These are phyloP conservation scores for Neoseiulus cucumeris DNA, from an alignment of 1,140 invertebrate genomes.

Conservation along the genomic window DNA sequence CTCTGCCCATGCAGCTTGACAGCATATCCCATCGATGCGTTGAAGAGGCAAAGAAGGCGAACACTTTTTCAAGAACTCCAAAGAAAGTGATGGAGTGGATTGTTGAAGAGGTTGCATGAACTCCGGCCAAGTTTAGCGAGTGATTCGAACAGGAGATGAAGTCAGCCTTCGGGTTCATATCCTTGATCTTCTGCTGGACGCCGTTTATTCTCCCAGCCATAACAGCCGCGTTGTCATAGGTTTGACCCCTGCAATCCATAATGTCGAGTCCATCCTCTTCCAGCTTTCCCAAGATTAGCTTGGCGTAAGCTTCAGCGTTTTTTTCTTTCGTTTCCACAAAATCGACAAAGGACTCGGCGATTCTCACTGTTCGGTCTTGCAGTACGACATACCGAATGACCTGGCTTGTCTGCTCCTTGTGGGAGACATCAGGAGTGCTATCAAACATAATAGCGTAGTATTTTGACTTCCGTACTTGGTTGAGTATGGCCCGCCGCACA, in stretches of 20 bases:
- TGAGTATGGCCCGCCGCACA: too few relatives aligned
- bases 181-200: slow-evolving; percentile 10
- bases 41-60: too few relatives aligned
- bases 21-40: too few relatives aligned
- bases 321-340: background rate
- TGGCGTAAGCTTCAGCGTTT: slow-evolving; percentile 9
- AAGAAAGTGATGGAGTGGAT: too few relatives aligned
- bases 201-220: slow-evolving; percentile 20
- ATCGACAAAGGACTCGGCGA: slow-evolving; percentile 10
- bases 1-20: too few relatives aligned
- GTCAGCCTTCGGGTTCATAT: background rate
- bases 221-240: slow-evolving; percentile 19
- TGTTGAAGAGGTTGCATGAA: too few relatives aligned
- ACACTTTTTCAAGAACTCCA: too few relatives aligned
- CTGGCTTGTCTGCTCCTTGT: slow-evolving; percentile 26
- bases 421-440: slow-evolving; percentile 25
- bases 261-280: slow-evolving; percentile 16
- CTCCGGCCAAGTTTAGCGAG: slow-evolving; percentile 13
- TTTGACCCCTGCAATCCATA: slow-evolving; percentile 18
- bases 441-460: too few relatives aligned
- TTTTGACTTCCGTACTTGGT: too few relatives aligned
- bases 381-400: slow-evolving; percentile 20
- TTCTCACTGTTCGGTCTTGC: background rate
- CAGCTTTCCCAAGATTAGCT: background rate
- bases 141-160: slow-evolving; percentile 6